These are phyloP conservation scores for Lordiphosa andalusiaca DNA, from an alignment of 2,888 invertebrate species.

Conservation along the genomic window DNA sequence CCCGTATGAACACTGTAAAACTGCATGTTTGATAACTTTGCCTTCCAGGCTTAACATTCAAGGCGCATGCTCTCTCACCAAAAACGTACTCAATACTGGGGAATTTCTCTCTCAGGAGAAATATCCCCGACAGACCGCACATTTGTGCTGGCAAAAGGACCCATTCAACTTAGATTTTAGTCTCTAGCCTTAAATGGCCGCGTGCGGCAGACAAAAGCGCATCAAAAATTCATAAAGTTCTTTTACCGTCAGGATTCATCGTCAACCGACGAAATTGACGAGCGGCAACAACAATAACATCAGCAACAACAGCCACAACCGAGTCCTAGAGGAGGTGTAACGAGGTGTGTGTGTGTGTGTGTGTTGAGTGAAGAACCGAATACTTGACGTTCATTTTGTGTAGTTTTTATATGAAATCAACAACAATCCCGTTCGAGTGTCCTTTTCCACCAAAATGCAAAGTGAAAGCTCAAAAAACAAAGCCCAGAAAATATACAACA, in stretches of 20 bases:
- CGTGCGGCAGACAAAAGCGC: conserved; percentile 76
- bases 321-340: conserved; percentile 32
- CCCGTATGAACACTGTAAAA: conserved; percentile 14
- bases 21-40: conserved; percentile 50
- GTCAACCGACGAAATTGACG: conserved; percentile 38
- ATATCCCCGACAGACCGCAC: conserved; percentile 20
- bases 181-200: conserved; percentile 73
- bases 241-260: conserved; percentile 15
- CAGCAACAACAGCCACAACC: conserved; percentile 2
- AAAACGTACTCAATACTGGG: conserved; percentile 21
- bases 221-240: conserved; percentile 73
- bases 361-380: conserved; percentile 26
- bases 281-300: conserved; percentile 40
- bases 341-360: conserved; percentile 40
- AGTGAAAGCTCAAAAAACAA: conserved; percentile 25
- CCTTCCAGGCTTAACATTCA: conserved; percentile 26
- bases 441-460: conserved; percentile 29
- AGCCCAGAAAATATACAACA: conserved; percentile 21
- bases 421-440: conserved; percentile 16
- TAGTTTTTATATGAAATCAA: conserved; percentile 30
- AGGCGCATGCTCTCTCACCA: conserved; percentile 43
- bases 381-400: conserved; percentile 48
- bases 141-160: conserved; percentile 58
- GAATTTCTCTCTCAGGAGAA: conserved; percentile 15
- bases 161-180: conserved; percentile 58